These are phyloP conservation scores for Furcifer pardalis DNA, from an alignment of 2,797 vertebrate species.

Conservation along the genomic window DNA sequence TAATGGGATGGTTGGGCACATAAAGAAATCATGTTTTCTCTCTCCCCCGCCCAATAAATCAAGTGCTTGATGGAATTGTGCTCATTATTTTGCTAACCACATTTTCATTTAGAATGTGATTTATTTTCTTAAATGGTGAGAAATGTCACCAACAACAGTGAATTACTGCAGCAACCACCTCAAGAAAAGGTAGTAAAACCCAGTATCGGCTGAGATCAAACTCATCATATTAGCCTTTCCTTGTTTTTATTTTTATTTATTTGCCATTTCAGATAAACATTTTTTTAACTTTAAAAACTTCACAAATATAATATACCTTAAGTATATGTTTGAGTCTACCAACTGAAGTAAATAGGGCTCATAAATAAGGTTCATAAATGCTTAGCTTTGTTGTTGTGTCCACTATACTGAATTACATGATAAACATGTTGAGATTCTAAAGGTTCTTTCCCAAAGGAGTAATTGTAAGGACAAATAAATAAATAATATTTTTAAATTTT, in stretches of 20 bases:
- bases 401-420: constrained; percentile 2
- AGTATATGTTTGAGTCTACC: background rate
- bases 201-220: background rate
- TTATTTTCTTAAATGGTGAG: too few species aligned
- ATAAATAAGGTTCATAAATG: background rate
- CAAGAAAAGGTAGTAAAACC: background rate
- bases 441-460: background rate
- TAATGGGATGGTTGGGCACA: background rate
- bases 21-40: background rate
- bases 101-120: background rate
- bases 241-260: background rate
- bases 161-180: background rate
- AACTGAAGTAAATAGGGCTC: too few species aligned
- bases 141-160: background rate
- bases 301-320: background rate
- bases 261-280: background rate
- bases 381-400: background rate
- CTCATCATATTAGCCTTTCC: background rate
- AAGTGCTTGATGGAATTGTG: background rate
- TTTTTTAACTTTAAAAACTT: background rate
- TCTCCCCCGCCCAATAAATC: background rate
- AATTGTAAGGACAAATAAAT: constrained; percentile 19
- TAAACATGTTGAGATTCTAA: background rate
- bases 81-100: background rate
- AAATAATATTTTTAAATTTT: too few species aligned